These are phyloP conservation scores for Phalacrocorax pelagicus DNA, from an alignment of 2,113 vertebrate genomes.

Conservation along the genomic window DNA sequence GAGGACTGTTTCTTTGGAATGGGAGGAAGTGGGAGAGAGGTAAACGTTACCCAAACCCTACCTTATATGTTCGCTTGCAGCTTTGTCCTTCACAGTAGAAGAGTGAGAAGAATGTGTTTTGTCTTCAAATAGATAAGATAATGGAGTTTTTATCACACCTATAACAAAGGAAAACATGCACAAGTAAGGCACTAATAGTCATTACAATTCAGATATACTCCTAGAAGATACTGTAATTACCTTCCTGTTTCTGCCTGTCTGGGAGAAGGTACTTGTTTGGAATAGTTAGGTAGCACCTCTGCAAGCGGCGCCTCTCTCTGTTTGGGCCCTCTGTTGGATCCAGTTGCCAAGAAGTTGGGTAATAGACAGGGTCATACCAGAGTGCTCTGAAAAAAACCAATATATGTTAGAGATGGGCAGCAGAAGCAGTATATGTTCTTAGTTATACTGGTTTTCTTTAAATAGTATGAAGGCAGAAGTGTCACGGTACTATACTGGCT, in stretches of 20 bases:
- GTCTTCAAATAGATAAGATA: conserved; percentile 95
- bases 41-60: conserved; percentile 45
- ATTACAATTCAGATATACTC: neutral
- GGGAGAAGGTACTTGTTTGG: conserved; percentile 97
- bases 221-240: conserved; percentile 60
- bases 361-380: conserved; percentile 92
- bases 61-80: conserved; percentile 97
- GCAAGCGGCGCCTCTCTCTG: conserved; percentile 90
- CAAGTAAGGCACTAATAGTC: neutral
- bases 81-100: conserved; percentile 98
- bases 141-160: conserved; percentile 85
- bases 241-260: conserved; percentile 90
- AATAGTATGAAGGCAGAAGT: neutral
- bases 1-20: neutral
- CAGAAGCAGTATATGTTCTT: neutral
- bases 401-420: neutral
- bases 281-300: conserved; percentile 95
- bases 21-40: neutral
- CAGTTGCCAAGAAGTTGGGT: conserved; percentile 95
- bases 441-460: neutral
- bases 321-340: conserved; percentile 97
- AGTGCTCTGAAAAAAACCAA: conserved; percentile 78
- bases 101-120: conserved; percentile 96
- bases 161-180: neutral
- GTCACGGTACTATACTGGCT: neutral